phyloP scores from a whole-genome alignment of 2,888 invertebrate genomes.

The Coleophora flavipennella region DNA sequence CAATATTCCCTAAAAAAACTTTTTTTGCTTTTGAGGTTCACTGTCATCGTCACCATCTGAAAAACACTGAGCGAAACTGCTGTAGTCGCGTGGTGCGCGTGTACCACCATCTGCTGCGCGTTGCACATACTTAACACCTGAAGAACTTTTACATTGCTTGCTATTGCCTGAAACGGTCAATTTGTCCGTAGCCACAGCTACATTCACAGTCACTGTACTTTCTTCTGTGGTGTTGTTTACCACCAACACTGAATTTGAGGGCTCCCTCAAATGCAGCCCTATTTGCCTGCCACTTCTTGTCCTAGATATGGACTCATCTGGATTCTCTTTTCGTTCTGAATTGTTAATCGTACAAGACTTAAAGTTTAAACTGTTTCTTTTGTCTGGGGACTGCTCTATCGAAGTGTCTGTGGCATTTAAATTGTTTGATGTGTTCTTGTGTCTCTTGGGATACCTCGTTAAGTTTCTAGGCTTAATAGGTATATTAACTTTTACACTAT shows the following conservation, averaged over 20 bases:
- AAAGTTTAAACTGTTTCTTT: slow-evolving; percentile 23
- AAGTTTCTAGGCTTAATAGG: slow-evolving; percentile 41
- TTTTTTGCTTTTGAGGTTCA: slow-evolving; percentile 43
- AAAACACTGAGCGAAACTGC: slow-evolving; percentile 57
- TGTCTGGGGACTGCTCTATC: slow-evolving; percentile 14
- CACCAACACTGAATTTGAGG: slow-evolving; percentile 43
- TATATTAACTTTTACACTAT: slow-evolving; percentile 25
- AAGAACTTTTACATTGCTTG: slow-evolving; percentile 20
- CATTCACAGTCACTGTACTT: slow-evolving; percentile 47
- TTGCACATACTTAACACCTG: slow-evolving; percentile 18
- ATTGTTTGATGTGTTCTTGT: slow-evolving; percentile 25
- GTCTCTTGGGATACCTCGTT: slow-evolving; percentile 50
- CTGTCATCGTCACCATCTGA: slow-evolving; percentile 60
- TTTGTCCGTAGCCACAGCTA: slow-evolving; percentile 25
- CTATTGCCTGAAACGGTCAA: slow-evolving; percentile 4
- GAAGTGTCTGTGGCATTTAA: slow-evolving; percentile 12
- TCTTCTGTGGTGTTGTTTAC: slow-evolving; percentile 42
- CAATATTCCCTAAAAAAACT: slow-evolving; percentile 43
- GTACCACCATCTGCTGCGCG: slow-evolving; percentile 8
- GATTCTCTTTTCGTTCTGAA: slow-evolving; percentile 44
- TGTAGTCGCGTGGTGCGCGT: slow-evolving; percentile 37
- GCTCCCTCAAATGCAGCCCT: slow-evolving; percentile 28
- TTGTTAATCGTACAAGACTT: slow-evolving; percentile 31
- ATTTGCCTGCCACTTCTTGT: slow-evolving; percentile 49
- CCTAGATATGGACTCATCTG: slow-evolving; percentile 33